Evolutionary conservation across 2,888 invertebrate genomes (phyloP), one percentile per base, ranked within the genome.

Genomic region (Azorinus chamasolen): DNA sequence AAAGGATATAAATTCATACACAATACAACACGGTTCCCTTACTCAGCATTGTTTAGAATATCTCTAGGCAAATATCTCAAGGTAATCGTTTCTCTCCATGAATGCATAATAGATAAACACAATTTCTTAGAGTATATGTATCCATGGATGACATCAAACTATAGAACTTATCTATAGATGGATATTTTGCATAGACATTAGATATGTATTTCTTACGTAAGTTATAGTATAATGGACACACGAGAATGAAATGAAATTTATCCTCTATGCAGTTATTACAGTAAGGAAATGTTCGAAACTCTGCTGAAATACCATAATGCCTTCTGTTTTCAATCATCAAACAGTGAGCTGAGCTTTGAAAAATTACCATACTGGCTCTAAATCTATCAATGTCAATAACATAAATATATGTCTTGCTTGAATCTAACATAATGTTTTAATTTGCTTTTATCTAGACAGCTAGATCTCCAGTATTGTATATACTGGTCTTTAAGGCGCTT

Each of bases 401-500:
- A 20, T 18, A 22, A 3, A 57, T 14, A 39, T 57, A 57, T 16
- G 20, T 20, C 20, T 54, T 1, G 20, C 37, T 43, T 22, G 24
- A 14, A 54, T 2, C 10, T 2, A 8, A 22, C 12, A 46, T 54
- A 45, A 27, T 27, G 25, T 37, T 24, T 8, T 16, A 64, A 55
- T 45, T 54, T 55, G 16, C 12, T 24, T 18, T 54, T 64, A 14
- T 20, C 24, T 10, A 24, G 41, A 22, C 54, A 54, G 2, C 18
- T 25, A 1, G 39, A 18, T 39, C 27, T 32, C 64, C 55, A 64
- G 10, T 8, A 20, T 46, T 64, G 51, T n/a, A 64, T 55, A 32
- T 25, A 54, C 43, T 54, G 54, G 41, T 57, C 46, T 57, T 65
- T 65, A 16, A 65, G 8, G 32, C 32, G 32, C 10, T 6, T 4